These are phyloP conservation scores for Saimiri boliviensis DNA, from an alignment of 2,113 vertebrate species.

Conservation along the genomic window DNA sequence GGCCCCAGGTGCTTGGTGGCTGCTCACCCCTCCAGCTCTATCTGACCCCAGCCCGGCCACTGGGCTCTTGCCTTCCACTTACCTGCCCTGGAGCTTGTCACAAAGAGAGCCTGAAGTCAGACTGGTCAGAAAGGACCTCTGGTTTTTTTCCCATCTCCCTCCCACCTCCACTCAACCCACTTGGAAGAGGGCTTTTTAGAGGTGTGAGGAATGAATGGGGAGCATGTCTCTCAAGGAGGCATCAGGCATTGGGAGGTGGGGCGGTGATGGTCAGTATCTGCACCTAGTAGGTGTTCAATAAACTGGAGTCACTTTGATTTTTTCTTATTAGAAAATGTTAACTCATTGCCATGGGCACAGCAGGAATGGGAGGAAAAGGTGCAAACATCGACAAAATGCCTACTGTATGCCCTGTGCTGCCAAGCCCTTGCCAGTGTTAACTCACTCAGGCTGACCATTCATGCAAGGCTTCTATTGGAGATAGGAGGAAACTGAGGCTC, in stretches of 20 bases:
- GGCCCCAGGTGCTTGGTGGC: not conserved
- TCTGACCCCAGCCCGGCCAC: not conserved
- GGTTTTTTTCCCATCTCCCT: not conserved
- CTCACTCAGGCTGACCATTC: not conserved
- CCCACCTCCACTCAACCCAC: not conserved
- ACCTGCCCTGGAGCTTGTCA: not conserved
- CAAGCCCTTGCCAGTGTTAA: not conserved
- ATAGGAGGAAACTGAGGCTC: not conserved
- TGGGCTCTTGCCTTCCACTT: not conserved
- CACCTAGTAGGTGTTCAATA: not conserved
- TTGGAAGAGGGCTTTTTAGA: not conserved
- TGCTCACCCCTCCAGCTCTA: not conserved
- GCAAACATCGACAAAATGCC: not conserved
- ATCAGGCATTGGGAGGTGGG: not conserved
- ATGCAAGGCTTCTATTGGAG: not conserved
- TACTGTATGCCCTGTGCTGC: not conserved
- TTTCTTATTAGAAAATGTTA: slow-evolving; percentile 6
- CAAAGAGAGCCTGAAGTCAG: slow-evolving; percentile 36
- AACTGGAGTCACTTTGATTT: not conserved
- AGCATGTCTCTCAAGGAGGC: not conserved
- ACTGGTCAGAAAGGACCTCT: slow-evolving; percentile 14
- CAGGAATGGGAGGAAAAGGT: not conserved
- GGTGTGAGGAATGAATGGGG: not conserved
- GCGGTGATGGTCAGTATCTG: not conserved
- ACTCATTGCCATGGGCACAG: not conserved